A percentile compares a stretch with the other conserved stretches of the same genome.
Evolutionary conservation across 2,113 vertebrate genomes (phyloP).

Genomic region (Sapayoa aenigma): DNA sequence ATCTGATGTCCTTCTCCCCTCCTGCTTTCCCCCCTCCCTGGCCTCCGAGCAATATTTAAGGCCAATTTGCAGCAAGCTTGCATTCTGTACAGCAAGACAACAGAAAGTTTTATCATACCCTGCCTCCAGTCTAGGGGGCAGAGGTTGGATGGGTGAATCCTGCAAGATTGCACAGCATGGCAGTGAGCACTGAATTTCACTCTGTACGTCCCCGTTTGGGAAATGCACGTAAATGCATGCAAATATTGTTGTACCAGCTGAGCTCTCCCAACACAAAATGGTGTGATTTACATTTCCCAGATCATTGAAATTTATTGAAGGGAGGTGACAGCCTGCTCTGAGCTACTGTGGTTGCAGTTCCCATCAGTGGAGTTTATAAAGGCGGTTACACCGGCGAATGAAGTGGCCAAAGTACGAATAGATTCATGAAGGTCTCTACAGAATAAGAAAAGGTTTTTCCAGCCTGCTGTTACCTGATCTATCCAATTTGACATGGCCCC

Average conservation of each 20-base stretch:
- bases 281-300: neutral
- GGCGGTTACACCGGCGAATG: neutral
- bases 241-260: neutral
- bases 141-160: neutral
- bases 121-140: neutral
- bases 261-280: neutral
- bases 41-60: neutral
- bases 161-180: neutral
- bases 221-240: neutral
- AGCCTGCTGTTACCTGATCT: slow-evolving; percentile 19
- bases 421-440: neutral
- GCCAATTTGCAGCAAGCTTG: neutral
- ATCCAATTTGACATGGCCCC: neutral
- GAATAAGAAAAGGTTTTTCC: slow-evolving; percentile 2
- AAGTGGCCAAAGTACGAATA: neutral
- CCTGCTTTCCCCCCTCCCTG: neutral
- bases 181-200: neutral
- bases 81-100: neutral
- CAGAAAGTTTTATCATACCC: neutral
- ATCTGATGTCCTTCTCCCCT: neutral
- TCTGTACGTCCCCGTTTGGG: neutral
- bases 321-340: neutral
- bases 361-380: neutral
- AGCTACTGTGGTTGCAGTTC: neutral
- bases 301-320: neutral